Base-by-base conservation (phyloP, 2,797 vertebrate genomes). In the Chaetophractus vellerosus region DNA sequence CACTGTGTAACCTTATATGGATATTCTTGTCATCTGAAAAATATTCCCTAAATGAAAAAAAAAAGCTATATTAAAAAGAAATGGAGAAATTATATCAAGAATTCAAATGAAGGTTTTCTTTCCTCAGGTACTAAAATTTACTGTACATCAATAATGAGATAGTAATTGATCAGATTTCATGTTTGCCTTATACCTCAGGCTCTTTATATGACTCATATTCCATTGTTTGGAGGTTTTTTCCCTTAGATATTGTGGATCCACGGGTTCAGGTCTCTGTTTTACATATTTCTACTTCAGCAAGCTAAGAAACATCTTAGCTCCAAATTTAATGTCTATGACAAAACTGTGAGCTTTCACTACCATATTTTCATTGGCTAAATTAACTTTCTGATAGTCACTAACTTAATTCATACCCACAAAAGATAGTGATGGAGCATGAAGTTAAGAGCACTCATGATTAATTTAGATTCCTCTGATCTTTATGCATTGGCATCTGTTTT, bases 21-120 rank as follows among this genome's bases (percentile, higher is more conserved):
- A 55, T 76, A 91, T 45, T 87, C 52, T 90, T 83, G 31, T 33
- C 66, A 50, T 50, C 48, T 84, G 72, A 55, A 93, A 89, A 90
- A 33, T 45, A 12, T n/a, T 80, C 36, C 26, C 28, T 18, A 18
- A 61, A 66, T 82, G 41, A 38, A 38, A n/a, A 74, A 90, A 75
- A 24, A 71, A 76, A 91, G 75, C 92, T 55, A 72, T 87, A 11
- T 15, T 11, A 68, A 16, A 84, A 91, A 41, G 89, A 80, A 94
- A 48, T 33, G 16, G 26, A 87, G 41, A 80, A 84, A 78, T 23
- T 63, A 9, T 55, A 59, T 81, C 74, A 78, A 95, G 31, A 91
- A 74, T 48, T 88, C 16, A 94, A 87, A 72, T 90, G 59, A 48
- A 59, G 55, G 36, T 76, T 82, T 87, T 72, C 21, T 79, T 72